Conservation (phyloP, 2,888 invertebrate species). For the Drosophila kuntzei region DNA sequence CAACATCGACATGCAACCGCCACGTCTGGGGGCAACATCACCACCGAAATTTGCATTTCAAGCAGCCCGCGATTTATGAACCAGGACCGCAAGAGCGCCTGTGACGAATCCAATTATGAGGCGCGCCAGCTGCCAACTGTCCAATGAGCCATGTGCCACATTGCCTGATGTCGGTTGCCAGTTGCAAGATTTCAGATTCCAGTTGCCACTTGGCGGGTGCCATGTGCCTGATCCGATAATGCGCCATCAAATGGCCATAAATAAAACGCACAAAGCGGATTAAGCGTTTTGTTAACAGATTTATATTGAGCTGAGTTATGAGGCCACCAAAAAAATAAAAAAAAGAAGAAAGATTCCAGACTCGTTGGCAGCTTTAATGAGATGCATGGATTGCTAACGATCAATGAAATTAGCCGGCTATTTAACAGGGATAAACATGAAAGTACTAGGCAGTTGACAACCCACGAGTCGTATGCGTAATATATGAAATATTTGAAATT, state of each 20-base stretch:
- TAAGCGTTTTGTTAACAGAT: conserved; percentile 80
- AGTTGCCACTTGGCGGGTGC: conserved; percentile 46
- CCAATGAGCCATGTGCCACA: conserved; percentile 51
- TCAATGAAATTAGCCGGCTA: conserved; percentile 39
- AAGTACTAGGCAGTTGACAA: not conserved
- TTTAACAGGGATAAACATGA: conserved; percentile 21
- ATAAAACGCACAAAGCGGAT: conserved; percentile 78
- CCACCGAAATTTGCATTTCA: conserved; percentile 75
- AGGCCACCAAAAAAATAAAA: conserved; percentile 36
- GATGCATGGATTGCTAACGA: conserved; percentile 41
- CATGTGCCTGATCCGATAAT: conserved; percentile 78
- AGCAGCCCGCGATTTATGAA: conserved; percentile 80
- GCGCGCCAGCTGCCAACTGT: conserved; percentile 74
- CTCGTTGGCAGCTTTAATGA: conserved; percentile 49
- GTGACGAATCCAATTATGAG: conserved; percentile 82
- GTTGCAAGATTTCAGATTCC: conserved; percentile 6
- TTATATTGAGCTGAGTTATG: conserved; percentile 78
- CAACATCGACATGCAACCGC: conserved; percentile 26
- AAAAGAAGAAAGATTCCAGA: not conserved
- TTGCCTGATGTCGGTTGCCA: not conserved
- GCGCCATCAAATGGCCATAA: conserved; percentile 78
- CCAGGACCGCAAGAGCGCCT: conserved; percentile 56
- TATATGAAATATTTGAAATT: not conserved
- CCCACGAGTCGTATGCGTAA: conserved; percentile 10
- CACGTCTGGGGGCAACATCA: conserved; percentile 23